Percentiles rank a stretch among this genome's conserved stretches.
Evolutionary conservation across 2,888 invertebrate genomes (phyloP).

Genomic region (Noctua pronuba): DNA sequence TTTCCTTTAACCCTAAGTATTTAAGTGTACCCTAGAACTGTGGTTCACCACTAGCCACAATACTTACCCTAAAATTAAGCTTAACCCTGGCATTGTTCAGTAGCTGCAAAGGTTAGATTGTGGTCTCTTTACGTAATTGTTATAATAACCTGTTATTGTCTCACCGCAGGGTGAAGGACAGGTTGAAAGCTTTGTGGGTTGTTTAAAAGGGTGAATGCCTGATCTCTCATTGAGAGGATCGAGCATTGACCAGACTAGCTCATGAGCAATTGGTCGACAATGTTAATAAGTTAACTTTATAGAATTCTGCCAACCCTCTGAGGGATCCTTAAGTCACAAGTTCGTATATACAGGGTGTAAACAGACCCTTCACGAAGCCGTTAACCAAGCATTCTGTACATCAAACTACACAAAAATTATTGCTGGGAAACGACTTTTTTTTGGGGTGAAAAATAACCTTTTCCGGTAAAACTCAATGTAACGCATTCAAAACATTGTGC

Average conservation of each 20-base stretch:
- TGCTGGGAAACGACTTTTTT: too few relatives aligned
- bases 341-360: too few relatives aligned
- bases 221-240: neutral
- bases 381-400: too few relatives aligned
- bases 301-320: neutral
- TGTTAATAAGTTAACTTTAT: neutral
- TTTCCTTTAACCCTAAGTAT: neutral
- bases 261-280: neutral
- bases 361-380: too few relatives aligned
- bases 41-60: neutral
- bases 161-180: neutral
- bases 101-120: neutral
- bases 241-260: neutral
- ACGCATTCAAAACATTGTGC: too few relatives aligned
- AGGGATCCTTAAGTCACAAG: too few relatives aligned
- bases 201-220: neutral
- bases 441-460: too few relatives aligned
- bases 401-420: too few relatives aligned
- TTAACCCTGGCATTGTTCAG: conserved; percentile 21
- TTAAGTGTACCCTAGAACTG: neutral
- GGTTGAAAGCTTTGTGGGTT: neutral
- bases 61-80: conserved; percentile 6
- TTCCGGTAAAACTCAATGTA: too few relatives aligned
- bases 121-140: conserved; percentile 19
- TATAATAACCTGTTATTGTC: neutral